Evolutionary conservation across 2,888 invertebrate genomes (phyloP).

Genomic region (Sesamia inferens): DNA sequence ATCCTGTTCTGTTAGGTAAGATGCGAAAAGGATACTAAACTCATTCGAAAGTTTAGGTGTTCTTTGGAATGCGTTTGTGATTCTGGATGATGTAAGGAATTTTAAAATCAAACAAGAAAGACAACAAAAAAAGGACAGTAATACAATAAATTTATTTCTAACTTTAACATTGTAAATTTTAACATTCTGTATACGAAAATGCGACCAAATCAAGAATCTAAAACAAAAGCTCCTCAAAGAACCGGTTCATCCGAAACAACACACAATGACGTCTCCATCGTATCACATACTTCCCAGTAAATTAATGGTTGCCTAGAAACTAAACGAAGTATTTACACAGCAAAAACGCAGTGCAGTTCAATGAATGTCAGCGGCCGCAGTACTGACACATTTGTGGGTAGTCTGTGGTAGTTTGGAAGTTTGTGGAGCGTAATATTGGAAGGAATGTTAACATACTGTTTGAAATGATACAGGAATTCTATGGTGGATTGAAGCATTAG

Average conservation of each 20-base stretch:
- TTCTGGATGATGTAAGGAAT: neutral
- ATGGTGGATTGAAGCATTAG: conserved; percentile 4
- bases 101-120: neutral
- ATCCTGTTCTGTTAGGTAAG: too few species aligned
- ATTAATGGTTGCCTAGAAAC: conserved; percentile 66
- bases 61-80: neutral
- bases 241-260: conserved; percentile 46
- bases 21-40: too few species aligned
- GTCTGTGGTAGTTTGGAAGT: conserved; percentile 17
- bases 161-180: too few species aligned
- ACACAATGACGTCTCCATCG: conserved; percentile 18
- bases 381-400: conserved; percentile 65
- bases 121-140: too few species aligned
- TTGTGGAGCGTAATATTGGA: neutral
- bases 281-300: conserved; percentile 52
- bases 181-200: neutral
- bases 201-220: neutral
- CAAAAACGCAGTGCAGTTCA: conserved; percentile 66
- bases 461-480: conserved; percentile 9
- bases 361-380: conserved; percentile 54
- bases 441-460: conserved; percentile 26
- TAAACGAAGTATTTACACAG: conserved; percentile 56
- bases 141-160: too few species aligned
- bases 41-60: neutral
- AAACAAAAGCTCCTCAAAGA: conserved; percentile 14